Evolutionary conservation across 2,888 invertebrate species (phyloP), one percentile per base, ranked within the genome.

Genomic region (Leptopilina drosophilae): DNA sequence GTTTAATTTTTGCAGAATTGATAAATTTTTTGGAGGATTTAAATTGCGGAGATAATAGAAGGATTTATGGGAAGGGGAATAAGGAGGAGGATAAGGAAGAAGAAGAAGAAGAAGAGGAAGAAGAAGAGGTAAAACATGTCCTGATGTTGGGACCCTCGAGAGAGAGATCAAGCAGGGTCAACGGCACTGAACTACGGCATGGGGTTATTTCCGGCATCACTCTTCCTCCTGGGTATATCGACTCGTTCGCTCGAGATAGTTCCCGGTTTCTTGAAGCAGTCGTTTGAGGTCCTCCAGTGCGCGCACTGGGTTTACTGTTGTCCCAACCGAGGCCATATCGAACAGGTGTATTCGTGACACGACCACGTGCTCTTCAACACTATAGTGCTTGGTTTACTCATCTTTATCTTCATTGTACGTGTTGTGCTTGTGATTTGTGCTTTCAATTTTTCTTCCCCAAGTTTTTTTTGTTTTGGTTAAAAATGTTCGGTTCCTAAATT

Each of bases 131-230:
- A 56, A 33, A 26, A 26, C 56, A 14, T 53, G 56, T 73, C 53
- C 33, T 26, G 42, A 42, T 42, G 42, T 42, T 42, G 53, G 49
- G 69, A 33, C 53, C 53, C 56, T 53, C 26, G 33, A 33, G 33
- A 33, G 33, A 33, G 73, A 56, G 82, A 80, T 77, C 64, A 92
- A 93, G 78, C 79, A 84, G 86, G 91, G 91, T 91, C 90, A 90
- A 91, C 91, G 91, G 87, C 90, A 88, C 85, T 83, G 65, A 82
- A 82, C 81, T 81, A 77, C 82, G 81, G 79, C 84, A 82, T 83
- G 86, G 84, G 89, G 89, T 90, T 91, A 91, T 91, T 90, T 91
- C 91, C 91, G 90, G 89, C 90, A 88, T 90, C 88, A 88, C 84
- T 86, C 87, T 87, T 80, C 82, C 83, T 82, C 78, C 78, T 80